Percentiles rank a stretch among this genome's conserved stretches.
Evolutionary conservation across 2,113 vertebrate species (phyloP).

Genomic region (Platichthys flesus): DNA sequence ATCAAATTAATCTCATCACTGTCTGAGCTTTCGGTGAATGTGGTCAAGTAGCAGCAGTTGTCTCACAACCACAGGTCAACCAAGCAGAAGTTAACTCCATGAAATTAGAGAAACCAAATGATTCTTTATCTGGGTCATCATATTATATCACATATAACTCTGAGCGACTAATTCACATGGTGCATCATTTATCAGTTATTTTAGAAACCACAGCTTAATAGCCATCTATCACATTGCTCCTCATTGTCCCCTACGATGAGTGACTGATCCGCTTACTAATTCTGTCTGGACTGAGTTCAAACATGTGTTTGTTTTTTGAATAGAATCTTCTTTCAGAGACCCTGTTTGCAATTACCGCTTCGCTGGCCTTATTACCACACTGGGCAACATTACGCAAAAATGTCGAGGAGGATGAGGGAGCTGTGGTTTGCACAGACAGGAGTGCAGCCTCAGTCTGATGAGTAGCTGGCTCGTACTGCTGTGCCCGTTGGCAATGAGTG

Average conservation of each 20-base stretch:
- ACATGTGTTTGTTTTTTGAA: slow-evolving; percentile 73
- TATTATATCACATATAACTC: slow-evolving; percentile 26
- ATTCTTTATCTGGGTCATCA: slow-evolving; percentile 20
- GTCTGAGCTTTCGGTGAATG: neutral
- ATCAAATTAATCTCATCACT: neutral
- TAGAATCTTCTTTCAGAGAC: slow-evolving; percentile 64
- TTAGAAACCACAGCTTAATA: slow-evolving; percentile 10
- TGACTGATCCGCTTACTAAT: slow-evolving; percentile 58
- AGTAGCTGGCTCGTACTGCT: slow-evolving; percentile 57
- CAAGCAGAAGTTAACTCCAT: slow-evolving; percentile 20
- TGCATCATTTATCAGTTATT: slow-evolving; percentile 60
- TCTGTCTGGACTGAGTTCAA: slow-evolving; percentile 67
- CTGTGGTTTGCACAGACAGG: slow-evolving; percentile 70
- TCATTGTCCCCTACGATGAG: slow-evolving; percentile 36
- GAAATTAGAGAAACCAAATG: slow-evolving; percentile 24
- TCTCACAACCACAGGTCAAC: slow-evolving; percentile 8
- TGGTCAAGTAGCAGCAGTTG: slow-evolving; percentile 12
- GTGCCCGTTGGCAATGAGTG: slow-evolving; percentile 53
- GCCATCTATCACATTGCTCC: slow-evolving; percentile 42
- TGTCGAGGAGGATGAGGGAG: slow-evolving; percentile 60
- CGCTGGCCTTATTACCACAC: slow-evolving; percentile 64
- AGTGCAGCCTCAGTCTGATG: slow-evolving; percentile 60
- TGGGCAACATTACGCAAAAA: slow-evolving; percentile 74
- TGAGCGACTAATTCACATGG: slow-evolving; percentile 18
- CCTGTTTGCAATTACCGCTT: slow-evolving; percentile 71